Conservation (phyloP, 2,888 invertebrate genomes). For the Erebia ligea region DNA sequence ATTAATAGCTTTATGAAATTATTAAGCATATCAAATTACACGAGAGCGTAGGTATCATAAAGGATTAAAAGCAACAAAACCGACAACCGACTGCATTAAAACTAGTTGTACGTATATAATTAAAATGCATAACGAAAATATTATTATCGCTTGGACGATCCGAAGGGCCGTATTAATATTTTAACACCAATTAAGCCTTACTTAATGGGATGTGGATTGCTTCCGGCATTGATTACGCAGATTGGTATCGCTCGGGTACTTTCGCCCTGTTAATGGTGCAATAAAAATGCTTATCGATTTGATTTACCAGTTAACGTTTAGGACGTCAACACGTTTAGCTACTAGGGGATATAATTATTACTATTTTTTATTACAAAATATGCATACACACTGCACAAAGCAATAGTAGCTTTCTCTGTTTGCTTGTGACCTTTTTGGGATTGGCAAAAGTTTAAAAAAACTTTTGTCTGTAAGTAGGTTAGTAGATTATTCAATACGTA, state of each 20-base stretch:
- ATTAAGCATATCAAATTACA: constrained; percentile 5
- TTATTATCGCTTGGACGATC: constrained; percentile 25
- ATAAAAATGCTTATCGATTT: constrained; percentile 81
- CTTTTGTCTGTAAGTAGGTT: no score
- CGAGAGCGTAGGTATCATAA: constrained; percentile 5
- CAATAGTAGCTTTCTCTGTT: neutral
- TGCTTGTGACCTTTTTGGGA: no score
- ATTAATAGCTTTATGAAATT: constrained; percentile 5
- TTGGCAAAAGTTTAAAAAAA: no score
- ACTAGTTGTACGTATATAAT: constrained; percentile 7
- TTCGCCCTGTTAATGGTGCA: constrained; percentile 77
- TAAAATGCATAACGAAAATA: constrained; percentile 20
- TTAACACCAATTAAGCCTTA: constrained; percentile 61
- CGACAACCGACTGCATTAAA: constrained; percentile 5
- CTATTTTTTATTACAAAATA: neutral
- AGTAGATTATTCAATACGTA: no score
- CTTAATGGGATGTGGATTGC: constrained; percentile 57
- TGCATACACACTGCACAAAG: no score
- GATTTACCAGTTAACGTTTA: constrained; percentile 19
- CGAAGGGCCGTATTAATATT: constrained; percentile 48
- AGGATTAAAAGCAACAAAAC: constrained; percentile 10
- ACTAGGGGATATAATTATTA: neutral
- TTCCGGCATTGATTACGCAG: constrained; percentile 74
- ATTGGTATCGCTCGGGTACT: constrained; percentile 76
- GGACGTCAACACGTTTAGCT: constrained; percentile 5